A percentile compares a stretch with the other conserved stretches of the same genome.
phyloP scores from a whole-genome alignment of 35 echinoderm and acorn worm genomes.

The Hemicentrotus pulcherrimus region DNA sequence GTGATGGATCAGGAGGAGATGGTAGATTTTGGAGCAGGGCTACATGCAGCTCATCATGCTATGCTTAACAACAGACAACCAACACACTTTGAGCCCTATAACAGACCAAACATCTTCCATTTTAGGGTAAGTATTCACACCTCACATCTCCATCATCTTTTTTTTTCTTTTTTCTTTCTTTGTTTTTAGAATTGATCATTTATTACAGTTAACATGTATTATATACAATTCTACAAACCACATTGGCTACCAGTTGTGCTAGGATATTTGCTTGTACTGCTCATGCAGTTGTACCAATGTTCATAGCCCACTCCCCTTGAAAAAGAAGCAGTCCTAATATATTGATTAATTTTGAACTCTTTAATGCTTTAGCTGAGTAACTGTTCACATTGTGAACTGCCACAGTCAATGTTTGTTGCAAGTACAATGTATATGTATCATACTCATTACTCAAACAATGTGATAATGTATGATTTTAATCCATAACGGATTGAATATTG shows the following conservation, averaged over 20 bases:
- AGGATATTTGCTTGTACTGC: too few species aligned
- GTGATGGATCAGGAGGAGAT: constrained; percentile 52
- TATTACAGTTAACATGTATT: too few species aligned
- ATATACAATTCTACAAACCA: too few species aligned
- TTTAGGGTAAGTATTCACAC: constrained; percentile 79
- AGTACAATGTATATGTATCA: background rate
- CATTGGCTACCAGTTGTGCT: too few species aligned
- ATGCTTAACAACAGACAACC: constrained; percentile 82
- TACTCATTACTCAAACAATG: background rate
- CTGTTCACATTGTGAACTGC: background rate
- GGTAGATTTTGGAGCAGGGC: constrained; percentile 45
- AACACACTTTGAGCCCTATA: constrained; percentile 91
- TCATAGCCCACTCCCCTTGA: too few species aligned
- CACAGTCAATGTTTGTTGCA: background rate
- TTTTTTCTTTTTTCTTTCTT: too few species aligned
- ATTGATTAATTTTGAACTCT: too few species aligned
- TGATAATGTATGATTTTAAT: background rate
- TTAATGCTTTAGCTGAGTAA: too few species aligned
- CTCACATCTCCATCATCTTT: too few species aligned
- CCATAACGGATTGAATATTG: background rate
- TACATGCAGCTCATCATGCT: constrained; percentile 77
- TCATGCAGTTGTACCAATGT: too few species aligned
- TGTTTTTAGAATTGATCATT: too few species aligned
- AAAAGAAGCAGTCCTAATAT: too few species aligned
- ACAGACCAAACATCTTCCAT: constrained; percentile 80